Evolutionary conservation across 1,140 invertebrate species (phyloP), one percentile per base, ranked within the genome.

Genomic region (Penaeus vannamei): DNA sequence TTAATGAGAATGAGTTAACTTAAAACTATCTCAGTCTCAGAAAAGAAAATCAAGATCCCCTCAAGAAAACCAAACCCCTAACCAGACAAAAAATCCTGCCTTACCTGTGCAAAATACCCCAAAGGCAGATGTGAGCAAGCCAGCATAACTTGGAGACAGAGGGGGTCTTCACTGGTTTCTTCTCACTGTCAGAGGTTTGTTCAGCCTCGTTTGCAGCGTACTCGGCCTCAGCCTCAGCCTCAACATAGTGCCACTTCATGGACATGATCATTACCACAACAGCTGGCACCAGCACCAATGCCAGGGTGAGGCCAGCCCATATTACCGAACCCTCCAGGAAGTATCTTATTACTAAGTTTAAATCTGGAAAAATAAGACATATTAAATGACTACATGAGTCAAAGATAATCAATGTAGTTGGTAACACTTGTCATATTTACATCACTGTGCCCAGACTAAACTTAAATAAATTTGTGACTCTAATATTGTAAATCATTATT

Each of bases 71-170:
- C 2, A 2, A 72, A 72, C 4, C n/a, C 2, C 22, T n/a, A 3
- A 22, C 87, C 8, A 92, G 91, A 90, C 90, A 84, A 80, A 79
- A 66, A 36, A 72, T 36, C 23, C 60, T 46, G 5, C 87, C 79
- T 89, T 92, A 94, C 93, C 94, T 93, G 85, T 94, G 92, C 80
- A 94, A 90, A 32, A 93, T 91, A 89, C 93, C 93, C 72, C 94
- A 91, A 17, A 93, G 92, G 72, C 92, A 92, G 72, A 93, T 84
- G 86, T 94, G 93, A 72, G 92, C 91, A 3, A 61, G 53, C 87
- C 87, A 89, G 29, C 93, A 92, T 92, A 92, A 92, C 88, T 93
- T 92, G 87, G 92, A 91, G 29, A 91, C 84, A 80, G 91, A 92
- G 46, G 93, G 91, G 66, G 91, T 91, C 86, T 93, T 53, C 8